Percentiles rank a stretch among this genome's conserved stretches.
phyloP scores from a whole-genome alignment of 2,888 invertebrate genomes.

The Clunio marinus region DNA sequence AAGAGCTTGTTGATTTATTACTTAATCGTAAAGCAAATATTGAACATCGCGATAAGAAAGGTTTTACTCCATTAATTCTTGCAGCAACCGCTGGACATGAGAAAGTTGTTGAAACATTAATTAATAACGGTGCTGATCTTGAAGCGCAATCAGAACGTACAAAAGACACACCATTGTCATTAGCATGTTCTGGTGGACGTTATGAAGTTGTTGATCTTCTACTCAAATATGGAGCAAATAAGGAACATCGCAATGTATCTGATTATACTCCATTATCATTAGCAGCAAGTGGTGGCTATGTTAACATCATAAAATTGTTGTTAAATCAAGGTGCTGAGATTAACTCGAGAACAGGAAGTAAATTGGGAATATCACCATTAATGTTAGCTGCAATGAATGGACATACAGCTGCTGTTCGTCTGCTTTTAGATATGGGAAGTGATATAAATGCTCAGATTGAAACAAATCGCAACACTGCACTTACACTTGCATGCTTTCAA shows the following conservation, averaged over 20 bases:
- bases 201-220: conserved; percentile 94
- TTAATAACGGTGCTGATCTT: conserved; percentile 93
- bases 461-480: conserved; percentile 96
- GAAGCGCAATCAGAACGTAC: conserved; percentile 99
- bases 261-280: conserved; percentile 99
- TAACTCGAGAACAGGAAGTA: conserved; percentile 94
- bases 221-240: conserved; percentile 85
- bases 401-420: conserved; percentile 87
- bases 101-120: conserved; percentile 81
- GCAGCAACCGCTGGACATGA: conserved; percentile 96
- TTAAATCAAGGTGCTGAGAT: conserved; percentile 95
- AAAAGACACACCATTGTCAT: conserved; percentile 95
- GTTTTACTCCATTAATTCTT: conserved; percentile 94
- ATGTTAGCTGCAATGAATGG: conserved; percentile 99
- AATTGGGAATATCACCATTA: conserved; percentile 95
- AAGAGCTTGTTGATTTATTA: conserved; percentile 89
- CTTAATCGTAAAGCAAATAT: conserved; percentile 91
- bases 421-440: conserved; percentile 94
- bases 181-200: conserved; percentile 95
- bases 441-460: conserved; percentile 99
- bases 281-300: conserved; percentile 97
- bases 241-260: conserved; percentile 96
- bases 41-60: conserved; percentile 98
- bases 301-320: conserved; percentile 93
- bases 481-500: conserved; percentile 98